A percentile compares a stretch with the other conserved stretches of the same genome.
Conservation (phyloP, 2,888 invertebrate species). For the Drosophila parthenogenetica region DNA sequence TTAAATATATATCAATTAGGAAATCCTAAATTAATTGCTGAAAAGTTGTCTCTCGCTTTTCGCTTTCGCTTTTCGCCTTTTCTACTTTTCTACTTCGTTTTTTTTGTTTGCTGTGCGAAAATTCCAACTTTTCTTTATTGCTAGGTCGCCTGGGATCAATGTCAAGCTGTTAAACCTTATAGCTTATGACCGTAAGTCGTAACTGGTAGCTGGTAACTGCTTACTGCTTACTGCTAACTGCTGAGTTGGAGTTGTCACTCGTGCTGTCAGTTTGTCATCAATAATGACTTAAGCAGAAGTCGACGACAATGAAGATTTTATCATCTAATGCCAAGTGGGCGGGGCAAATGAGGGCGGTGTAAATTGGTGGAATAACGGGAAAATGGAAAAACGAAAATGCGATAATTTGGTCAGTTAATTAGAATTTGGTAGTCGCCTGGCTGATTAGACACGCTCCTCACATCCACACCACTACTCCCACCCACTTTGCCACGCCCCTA, state of each 20-base stretch:
- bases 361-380: too few relatives aligned
- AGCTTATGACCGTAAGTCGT: conserved; percentile 11
- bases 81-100: not conserved
- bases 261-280: conserved; percentile 43
- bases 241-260: conserved; percentile 7
- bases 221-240: not conserved
- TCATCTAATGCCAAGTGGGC: not conserved
- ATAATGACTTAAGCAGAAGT: conserved; percentile 22
- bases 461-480: too few relatives aligned
- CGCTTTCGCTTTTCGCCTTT: not conserved
- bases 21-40: not conserved
- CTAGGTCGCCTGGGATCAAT: not conserved
- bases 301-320: conserved; percentile 1
- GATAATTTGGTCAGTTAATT: conserved; percentile 40
- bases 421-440: conserved; percentile 22
- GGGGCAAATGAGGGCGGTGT: not conserved
- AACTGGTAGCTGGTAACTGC: not conserved
- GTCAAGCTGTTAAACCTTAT: not conserved
- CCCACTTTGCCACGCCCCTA: too few relatives aligned
- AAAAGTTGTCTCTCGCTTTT: not conserved
- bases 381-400: not conserved
- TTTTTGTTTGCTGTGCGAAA: not conserved
- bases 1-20: conserved; percentile 2
- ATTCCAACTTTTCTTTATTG: not conserved
- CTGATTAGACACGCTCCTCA: conserved; percentile 45